Base-by-base conservation (phyloP, 2,888 invertebrate species). In the Cantharis rufa region DNA sequence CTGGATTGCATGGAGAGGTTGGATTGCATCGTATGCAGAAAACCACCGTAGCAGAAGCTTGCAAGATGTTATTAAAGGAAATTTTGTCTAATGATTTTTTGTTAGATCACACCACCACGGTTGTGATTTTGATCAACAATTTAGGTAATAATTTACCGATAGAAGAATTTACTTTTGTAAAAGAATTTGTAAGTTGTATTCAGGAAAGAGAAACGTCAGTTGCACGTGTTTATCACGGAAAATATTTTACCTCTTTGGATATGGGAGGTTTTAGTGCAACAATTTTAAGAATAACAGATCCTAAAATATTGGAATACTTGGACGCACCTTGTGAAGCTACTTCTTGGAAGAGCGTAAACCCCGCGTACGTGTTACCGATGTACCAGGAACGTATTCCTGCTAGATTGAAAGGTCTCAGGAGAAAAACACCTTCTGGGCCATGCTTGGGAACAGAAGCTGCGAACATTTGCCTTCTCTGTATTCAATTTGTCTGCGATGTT, bases 241-340 rank as follows among this genome's bases (percentile, higher is more conserved):
- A 88, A 5, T 89, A 93, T 79, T 92, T 95, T 88, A 94, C 95
- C 0, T 95, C 95, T 0, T 86, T 96, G 68, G 93, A 95, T 83
- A 94, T 94, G 91, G 91, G 92, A 72, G 96, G 96, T 9, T 90
- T 95, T 82, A 94, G 94, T 80, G 89, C 97, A 24, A 93, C 95
- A 13, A 81, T 96, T 15, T 83, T 94, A 10, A 91, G 91, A 80
- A 84, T 93, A 10, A 88, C 87, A 11, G 86, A 90, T 73, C 78
- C 84, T 5, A 82, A 88, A 28, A 88, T 93, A 87, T 78, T 93
- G 76, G 84, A 88, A 5, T 89, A 90, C 66, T 87, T 94, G 18
- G 93, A 94, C 83, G 89, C 88, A 3, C 87, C 89, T 10, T 92
- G 93, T 0, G 87, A 87, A 16, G 92, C 92, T 1, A 89, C 91